These are phyloP conservation scores for Zoroaster sp. DNA, from an alignment of 53 echinoderm and acorn worm species.

Conservation along the genomic window DNA sequence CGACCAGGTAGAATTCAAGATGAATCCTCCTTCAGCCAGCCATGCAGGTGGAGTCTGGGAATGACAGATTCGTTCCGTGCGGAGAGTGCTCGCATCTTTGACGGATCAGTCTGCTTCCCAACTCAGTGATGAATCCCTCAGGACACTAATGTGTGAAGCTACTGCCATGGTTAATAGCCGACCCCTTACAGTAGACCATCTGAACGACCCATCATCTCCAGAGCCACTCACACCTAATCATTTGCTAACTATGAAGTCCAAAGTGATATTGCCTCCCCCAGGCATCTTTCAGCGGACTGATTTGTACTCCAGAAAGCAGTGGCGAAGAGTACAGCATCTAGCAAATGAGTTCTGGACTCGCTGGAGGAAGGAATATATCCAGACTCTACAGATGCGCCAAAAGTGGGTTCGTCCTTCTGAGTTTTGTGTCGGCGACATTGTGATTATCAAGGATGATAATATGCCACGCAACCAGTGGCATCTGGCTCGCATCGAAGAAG, in stretches of 20 bases:
- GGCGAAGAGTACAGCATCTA: slow-evolving; percentile 47
- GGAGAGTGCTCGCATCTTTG: slow-evolving; percentile 18
- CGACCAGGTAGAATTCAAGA: slow-evolving; percentile 43
- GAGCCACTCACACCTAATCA: slow-evolving; percentile 65
- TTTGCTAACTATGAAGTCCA: slow-evolving; percentile 45
- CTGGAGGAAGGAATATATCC: slow-evolving; percentile 39
- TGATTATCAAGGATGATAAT: slow-evolving; percentile 45
- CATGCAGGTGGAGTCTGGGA: slow-evolving; percentile 49
- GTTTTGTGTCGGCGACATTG: too few relatives aligned
- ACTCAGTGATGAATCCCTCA: slow-evolving; percentile 45
- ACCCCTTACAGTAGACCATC: slow-evolving; percentile 46
- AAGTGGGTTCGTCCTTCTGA: slow-evolving; percentile 39
- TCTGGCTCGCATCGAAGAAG: too few relatives aligned
- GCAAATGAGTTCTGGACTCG: slow-evolving; percentile 30
- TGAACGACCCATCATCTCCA: slow-evolving; percentile 13
- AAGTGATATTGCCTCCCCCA: slow-evolving; percentile 46
- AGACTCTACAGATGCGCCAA: slow-evolving; percentile 7
- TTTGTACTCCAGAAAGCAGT: slow-evolving; percentile 25
- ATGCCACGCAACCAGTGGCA: too few relatives aligned
- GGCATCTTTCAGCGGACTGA: slow-evolving; percentile 29
- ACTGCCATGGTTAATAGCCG: slow-evolving; percentile 52
- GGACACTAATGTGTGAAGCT: slow-evolving; percentile 57
- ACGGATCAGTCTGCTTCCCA: slow-evolving; percentile 15
- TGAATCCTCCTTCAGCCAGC: slow-evolving; percentile 23
- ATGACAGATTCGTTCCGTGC: slow-evolving; percentile 22